A percentile compares a stretch with the other conserved stretches of the same genome.
Evolutionary conservation across 2,113 vertebrate species (phyloP).

Genomic region (Amphilophus citrinellus): DNA sequence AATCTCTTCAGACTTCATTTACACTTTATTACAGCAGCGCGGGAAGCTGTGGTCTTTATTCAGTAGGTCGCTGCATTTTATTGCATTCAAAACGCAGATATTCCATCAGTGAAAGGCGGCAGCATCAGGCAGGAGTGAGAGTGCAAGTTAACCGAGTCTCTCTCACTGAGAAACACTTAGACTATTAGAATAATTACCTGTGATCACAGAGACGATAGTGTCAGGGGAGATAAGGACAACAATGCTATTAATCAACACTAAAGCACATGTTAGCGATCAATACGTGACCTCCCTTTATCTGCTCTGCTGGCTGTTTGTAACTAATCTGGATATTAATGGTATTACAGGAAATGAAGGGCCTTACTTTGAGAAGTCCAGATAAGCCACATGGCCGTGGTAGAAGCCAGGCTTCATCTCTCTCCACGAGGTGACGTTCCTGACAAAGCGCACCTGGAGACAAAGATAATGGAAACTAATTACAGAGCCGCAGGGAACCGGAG

Average conservation of each 20-base stretch:
- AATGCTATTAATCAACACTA: conserved; percentile 68
- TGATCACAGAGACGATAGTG: conserved; percentile 60
- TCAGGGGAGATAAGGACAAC: conserved; percentile 65
- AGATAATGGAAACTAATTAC: conserved; percentile 48
- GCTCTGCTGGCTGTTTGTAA: conserved; percentile 47
- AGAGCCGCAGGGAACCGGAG: neutral
- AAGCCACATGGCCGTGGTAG: conserved; percentile 96
- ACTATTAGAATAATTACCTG: conserved; percentile 69
- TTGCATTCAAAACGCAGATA: conserved; percentile 14
- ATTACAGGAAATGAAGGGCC: conserved; percentile 67
- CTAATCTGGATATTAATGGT: conserved; percentile 66
- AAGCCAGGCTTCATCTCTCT: conserved; percentile 97
- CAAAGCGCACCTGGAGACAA: conserved; percentile 89
- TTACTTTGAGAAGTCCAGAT: conserved; percentile 96
- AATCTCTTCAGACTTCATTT: neutral
- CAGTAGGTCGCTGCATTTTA: neutral
- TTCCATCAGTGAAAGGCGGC: conserved; percentile 4
- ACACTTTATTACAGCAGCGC: neutral
- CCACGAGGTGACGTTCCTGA: conserved; percentile 96
- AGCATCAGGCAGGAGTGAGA: conserved; percentile 3
- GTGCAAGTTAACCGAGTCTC: conserved; percentile 16
- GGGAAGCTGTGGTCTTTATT: neutral
- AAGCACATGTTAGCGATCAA: conserved; percentile 55
- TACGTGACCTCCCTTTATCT: conserved; percentile 54
- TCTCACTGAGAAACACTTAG: conserved; percentile 36